Percentiles rank a stretch among this genome's conserved stretches.
Conservation (phyloP, 2,888 invertebrate genomes). For the Lapara coniferarum region DNA sequence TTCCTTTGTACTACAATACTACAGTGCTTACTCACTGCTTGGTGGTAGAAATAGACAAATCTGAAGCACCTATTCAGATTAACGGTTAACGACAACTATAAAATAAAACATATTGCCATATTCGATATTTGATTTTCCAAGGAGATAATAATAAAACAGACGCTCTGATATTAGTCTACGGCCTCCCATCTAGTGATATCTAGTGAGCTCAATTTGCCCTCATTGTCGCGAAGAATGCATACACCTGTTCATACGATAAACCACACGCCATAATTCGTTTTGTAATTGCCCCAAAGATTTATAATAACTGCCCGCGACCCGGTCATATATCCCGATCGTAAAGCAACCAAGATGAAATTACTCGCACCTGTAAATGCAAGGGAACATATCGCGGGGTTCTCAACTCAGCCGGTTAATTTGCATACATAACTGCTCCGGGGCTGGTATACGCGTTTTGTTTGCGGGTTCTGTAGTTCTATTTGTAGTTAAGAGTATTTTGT, state of each 20-base stretch:
- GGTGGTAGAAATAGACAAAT: too few species aligned
- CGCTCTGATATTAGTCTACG: too few species aligned
- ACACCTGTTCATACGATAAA: slow-evolving; percentile 29
- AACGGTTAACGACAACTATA: too few species aligned
- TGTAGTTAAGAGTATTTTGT: too few species aligned
- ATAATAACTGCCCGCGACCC: slow-evolving; percentile 47
- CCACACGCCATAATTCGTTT: slow-evolving; percentile 49
- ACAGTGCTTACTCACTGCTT: too few species aligned
- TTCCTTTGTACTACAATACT: too few species aligned
- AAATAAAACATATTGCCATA: too few species aligned
- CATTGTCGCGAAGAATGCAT: slow-evolving; percentile 24
- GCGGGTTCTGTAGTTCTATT: neutral
- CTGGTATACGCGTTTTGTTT: neutral
- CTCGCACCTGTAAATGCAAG: slow-evolving; percentile 14
- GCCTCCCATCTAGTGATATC: too few species aligned
- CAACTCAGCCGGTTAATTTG: slow-evolving; percentile 31
- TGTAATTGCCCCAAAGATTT: slow-evolving; percentile 61
- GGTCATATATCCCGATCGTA: slow-evolving; percentile 29
- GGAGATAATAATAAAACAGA: too few species aligned
- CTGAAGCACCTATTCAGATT: too few species aligned
- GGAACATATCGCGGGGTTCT: slow-evolving; percentile 26
- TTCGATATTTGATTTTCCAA: too few species aligned
- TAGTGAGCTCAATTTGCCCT: too few species aligned
- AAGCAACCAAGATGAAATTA: slow-evolving; percentile 30
- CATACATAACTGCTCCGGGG: slow-evolving; percentile 26